These are phyloP conservation scores for Ethmia dodecea DNA, from an alignment of 2,888 invertebrate genomes.

Conservation along the genomic window DNA sequence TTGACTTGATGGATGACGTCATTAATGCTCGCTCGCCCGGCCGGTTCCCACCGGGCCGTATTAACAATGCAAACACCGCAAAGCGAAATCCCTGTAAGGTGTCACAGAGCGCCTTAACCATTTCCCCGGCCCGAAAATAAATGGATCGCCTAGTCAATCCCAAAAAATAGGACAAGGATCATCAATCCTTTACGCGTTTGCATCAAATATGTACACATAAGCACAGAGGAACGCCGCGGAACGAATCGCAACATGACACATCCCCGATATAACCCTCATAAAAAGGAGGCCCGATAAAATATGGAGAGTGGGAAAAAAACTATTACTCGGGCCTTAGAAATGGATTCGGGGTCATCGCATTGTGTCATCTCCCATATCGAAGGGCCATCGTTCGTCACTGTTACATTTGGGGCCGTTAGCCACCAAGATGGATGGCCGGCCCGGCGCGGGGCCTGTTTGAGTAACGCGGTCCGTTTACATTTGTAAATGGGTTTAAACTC, in stretches of 20 bases:
- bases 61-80: slow-evolving; percentile 30
- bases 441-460: slow-evolving; percentile 26
- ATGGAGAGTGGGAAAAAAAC: slow-evolving; percentile 57
- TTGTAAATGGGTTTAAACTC: slow-evolving; percentile 53
- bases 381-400: slow-evolving; percentile 55
- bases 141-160: slow-evolving; percentile 43
- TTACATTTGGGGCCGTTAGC: slow-evolving; percentile 31
- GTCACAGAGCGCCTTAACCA: neutral
- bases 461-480: slow-evolving; percentile 38
- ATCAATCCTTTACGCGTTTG: slow-evolving; percentile 58
- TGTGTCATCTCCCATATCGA: slow-evolving; percentile 66
- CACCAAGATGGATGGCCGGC: slow-evolving; percentile 47
- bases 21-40: slow-evolving; percentile 49
- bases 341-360: slow-evolving; percentile 66
- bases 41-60: slow-evolving; percentile 41
- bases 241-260: slow-evolving; percentile 53
- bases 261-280: slow-evolving; percentile 60
- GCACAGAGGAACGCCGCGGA: slow-evolving; percentile 31
- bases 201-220: slow-evolving; percentile 60
- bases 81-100: neutral
- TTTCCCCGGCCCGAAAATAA: slow-evolving; percentile 31
- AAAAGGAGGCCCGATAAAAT: slow-evolving; percentile 52
- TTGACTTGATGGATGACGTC: slow-evolving; percentile 63
- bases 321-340: slow-evolving; percentile 54
- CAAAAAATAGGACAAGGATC: slow-evolving; percentile 44